These are phyloP conservation scores for Spicauda simplicius DNA, from an alignment of 2,888 invertebrate species.

Conservation along the genomic window DNA sequence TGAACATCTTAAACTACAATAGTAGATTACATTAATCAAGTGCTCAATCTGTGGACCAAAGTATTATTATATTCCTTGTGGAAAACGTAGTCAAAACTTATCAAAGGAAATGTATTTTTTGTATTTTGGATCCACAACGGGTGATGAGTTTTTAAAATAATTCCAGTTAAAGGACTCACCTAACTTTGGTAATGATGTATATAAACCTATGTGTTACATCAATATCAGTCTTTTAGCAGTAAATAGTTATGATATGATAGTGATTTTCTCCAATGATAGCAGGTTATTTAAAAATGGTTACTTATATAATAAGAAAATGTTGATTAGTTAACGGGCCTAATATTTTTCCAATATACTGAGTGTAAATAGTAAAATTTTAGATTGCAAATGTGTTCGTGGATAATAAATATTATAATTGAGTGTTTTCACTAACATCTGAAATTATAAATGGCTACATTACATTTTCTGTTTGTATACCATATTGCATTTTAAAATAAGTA, in stretches of 20 bases:
- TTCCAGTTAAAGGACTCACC: not conserved
- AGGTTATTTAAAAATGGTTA: not conserved
- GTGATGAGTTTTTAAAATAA: constrained; percentile 20
- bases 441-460: not conserved
- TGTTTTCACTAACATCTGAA: not conserved
- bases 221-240: constrained; percentile 12
- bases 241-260: not conserved
- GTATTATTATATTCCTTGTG: constrained; percentile 62
- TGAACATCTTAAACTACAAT: constrained; percentile 51
- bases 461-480: constrained; percentile 26
- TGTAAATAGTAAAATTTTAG: constrained; percentile 19
- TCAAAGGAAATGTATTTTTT: constrained; percentile 27
- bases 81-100: constrained; percentile 38
- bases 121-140: constrained; percentile 39
- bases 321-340: not conserved
- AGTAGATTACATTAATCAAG: constrained; percentile 56
- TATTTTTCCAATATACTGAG: not conserved
- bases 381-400: constrained; percentile 10
- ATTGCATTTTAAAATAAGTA: constrained; percentile 34
- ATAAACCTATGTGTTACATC: constrained; percentile 12
- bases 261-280: not conserved
- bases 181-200: constrained; percentile 24
- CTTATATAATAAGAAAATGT: not conserved
- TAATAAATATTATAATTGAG: not conserved
- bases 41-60: constrained; percentile 83